These are phyloP conservation scores for Augochlorella aurata DNA, from an alignment of 2,888 invertebrate species.

Conservation along the genomic window DNA sequence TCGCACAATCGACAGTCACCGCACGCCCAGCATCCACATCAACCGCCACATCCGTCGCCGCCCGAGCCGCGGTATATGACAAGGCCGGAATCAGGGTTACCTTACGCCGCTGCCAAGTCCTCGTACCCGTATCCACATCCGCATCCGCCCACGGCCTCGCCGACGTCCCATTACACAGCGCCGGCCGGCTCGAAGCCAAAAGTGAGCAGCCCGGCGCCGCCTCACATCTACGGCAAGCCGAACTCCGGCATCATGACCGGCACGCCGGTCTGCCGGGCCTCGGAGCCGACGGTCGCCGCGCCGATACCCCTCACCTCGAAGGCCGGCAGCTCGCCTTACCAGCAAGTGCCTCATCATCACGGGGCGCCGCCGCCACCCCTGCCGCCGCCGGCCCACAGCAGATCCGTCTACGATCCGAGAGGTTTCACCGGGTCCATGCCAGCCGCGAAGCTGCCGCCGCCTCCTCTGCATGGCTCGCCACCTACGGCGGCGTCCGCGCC, in stretches of 20 bases:
- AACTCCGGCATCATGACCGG: slow-evolving; percentile 84
- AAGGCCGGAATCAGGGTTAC: slow-evolving; percentile 77
- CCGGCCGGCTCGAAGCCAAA: slow-evolving; percentile 83
- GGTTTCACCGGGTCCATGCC: slow-evolving; percentile 74
- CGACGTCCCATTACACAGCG: slow-evolving; percentile 83
- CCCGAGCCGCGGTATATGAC: slow-evolving; percentile 78
- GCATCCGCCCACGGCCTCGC: slow-evolving; percentile 82
- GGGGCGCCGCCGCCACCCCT: slow-evolving; percentile 82
- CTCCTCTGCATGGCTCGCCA: slow-evolving; percentile 81
- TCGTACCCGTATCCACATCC: slow-evolving; percentile 82
- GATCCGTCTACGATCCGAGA: slow-evolving; percentile 82
- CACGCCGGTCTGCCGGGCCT: slow-evolving; percentile 83
- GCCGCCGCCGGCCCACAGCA: slow-evolving; percentile 81
- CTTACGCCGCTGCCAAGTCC: slow-evolving; percentile 79
- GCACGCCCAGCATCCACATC: slow-evolving; percentile 77
- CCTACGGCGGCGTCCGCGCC: slow-evolving; percentile 79
- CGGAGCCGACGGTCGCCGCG: slow-evolving; percentile 75
- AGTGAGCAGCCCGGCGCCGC: slow-evolving; percentile 90
- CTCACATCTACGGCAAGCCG: slow-evolving; percentile 88
- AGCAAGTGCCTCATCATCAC: slow-evolving; percentile 83
- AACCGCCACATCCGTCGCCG: slow-evolving; percentile 78
- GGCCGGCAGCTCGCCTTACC: slow-evolving; percentile 83
- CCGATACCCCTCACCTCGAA: slow-evolving; percentile 86
- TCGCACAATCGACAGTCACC: slow-evolving; percentile 81
- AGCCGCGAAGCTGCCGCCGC: slow-evolving; percentile 79